Conservation (phyloP, 2,888 invertebrate genomes). For the Parochlus steinenii region DNA sequence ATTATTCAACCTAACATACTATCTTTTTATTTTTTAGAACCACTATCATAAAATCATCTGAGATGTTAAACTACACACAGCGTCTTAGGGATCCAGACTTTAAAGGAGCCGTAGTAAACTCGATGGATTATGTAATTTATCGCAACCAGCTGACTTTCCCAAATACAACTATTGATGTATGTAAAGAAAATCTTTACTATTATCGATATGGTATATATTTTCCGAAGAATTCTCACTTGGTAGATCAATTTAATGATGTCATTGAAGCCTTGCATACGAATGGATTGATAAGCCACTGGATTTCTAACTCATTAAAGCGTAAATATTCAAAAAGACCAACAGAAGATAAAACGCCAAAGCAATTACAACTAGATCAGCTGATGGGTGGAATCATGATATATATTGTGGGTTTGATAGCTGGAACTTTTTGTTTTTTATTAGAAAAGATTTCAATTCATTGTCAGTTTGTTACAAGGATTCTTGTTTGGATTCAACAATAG, state of each 20-base stretch:
- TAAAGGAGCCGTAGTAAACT: constrained; percentile 1
- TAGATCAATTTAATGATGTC: neutral
- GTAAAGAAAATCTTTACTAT: constrained; percentile 7
- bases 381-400: no score
- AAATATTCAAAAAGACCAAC: no score
- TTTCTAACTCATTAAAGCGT: no score
- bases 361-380: no score
- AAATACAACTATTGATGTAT: neutral
- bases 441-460: no score
- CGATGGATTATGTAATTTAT: constrained; percentile 5
- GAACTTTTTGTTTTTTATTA: no score
- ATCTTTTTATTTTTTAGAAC: neutral
- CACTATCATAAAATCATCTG: neutral
- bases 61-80: neutral
- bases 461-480: no score
- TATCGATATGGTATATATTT: constrained; percentile 6
- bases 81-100: neutral
- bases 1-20: no score
- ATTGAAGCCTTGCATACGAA: neutral
- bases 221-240: constrained; percentile 9
- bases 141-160: constrained; percentile 1
- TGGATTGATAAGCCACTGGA: constrained; percentile 7
- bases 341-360: no score
- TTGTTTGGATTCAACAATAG: no score
- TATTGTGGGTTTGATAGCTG: no score